Conservation (phyloP, 2,797 vertebrate genomes). For the Falco rusticolus region DNA sequence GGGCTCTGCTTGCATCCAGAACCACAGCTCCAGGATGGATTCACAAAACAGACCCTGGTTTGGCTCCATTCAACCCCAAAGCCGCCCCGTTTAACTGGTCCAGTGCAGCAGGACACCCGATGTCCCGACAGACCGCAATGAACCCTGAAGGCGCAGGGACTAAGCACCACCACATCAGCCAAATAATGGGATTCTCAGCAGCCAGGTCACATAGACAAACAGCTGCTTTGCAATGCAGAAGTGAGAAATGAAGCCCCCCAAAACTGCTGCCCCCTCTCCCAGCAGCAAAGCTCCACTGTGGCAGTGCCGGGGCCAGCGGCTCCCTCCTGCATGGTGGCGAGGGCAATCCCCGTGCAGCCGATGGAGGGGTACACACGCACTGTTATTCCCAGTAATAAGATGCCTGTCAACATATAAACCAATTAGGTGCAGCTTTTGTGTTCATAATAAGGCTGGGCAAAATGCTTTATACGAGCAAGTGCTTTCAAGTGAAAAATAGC, state of each 20-base stretch:
- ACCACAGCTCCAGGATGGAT: neutral
- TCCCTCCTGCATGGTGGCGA: accelerated
- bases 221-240: neutral
- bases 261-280: neutral
- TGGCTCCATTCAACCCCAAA: neutral
- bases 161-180: accelerated
- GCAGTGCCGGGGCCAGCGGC: neutral
- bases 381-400: neutral
- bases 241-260: neutral
- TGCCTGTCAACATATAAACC: slow-evolving; percentile 36
- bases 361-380: accelerated
- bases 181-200: accelerated
- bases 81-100: accelerated
- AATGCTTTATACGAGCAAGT: slow-evolving; percentile 1
- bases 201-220: neutral
- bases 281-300: neutral
- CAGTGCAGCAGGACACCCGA: neutral
- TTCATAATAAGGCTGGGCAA: neutral
- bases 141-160: accelerated
- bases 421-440: slow-evolving; percentile 53
- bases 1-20: neutral
- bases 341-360: accelerated
- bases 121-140: accelerated
- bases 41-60: accelerated
- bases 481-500: slow-evolving; percentile 61